phyloP scores from a whole-genome alignment of 2,113 vertebrate species.

The Piaya cayana region DNA sequence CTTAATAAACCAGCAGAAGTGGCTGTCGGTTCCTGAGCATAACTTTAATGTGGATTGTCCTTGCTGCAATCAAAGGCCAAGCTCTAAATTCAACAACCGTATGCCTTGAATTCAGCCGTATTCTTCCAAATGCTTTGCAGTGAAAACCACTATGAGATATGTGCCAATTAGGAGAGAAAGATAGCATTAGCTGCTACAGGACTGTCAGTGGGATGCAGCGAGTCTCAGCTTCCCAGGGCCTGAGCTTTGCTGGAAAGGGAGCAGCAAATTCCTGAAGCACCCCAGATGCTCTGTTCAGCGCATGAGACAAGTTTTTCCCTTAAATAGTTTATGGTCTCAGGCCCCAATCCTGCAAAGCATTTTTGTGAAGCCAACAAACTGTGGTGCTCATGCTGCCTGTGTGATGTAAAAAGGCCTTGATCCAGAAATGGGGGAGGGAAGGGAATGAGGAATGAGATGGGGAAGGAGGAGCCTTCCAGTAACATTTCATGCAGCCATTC shows the following conservation, averaged over 20 bases:
- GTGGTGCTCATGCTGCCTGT: not conserved
- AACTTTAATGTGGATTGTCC: not conserved
- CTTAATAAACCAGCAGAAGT: not conserved
- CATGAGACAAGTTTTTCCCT: not conserved
- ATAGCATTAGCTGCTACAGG: not conserved
- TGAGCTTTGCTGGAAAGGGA: not conserved
- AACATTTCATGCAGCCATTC: fast-evolving
- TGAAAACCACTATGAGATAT: not conserved
- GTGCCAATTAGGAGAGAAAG: not conserved
- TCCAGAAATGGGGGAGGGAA: not conserved
- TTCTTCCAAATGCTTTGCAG: not conserved
- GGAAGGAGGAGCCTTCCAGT: not conserved
- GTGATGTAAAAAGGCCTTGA: not conserved
- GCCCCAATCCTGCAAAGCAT: not conserved
- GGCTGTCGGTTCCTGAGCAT: not conserved
- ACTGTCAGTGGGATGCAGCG: not conserved
- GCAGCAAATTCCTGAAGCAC: not conserved
- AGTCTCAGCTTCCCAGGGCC: not conserved
- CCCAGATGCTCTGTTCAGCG: not conserved
- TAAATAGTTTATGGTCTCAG: constrained; percentile 4
- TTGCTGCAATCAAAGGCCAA: not conserved
- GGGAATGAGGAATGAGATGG: not conserved
- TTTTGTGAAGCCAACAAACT: not conserved
- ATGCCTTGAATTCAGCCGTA: not conserved
- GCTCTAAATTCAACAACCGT: not conserved